phyloP scores from a whole-genome alignment of 2,113 vertebrate species.

The Phyllostomus discolor region DNA sequence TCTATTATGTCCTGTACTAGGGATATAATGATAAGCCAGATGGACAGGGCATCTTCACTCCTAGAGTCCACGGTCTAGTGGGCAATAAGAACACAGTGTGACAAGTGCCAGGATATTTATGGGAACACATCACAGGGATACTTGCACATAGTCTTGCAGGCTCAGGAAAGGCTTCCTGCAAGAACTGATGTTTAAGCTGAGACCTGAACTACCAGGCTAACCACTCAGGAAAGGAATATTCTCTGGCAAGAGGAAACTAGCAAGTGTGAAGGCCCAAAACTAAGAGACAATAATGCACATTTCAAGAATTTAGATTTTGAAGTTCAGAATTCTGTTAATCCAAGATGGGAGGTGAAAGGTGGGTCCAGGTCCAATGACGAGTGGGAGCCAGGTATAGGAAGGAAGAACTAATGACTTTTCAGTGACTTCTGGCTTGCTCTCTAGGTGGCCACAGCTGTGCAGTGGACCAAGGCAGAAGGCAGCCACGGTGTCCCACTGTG shows the following conservation, averaged over 20 bases:
- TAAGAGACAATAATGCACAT: background rate
- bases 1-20: background rate
- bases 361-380: background rate
- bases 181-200: background rate
- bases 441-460: slow-evolving; percentile 87
- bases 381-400: no score
- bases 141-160: background rate
- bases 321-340: background rate
- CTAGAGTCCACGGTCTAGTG: background rate
- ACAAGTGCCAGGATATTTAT: background rate
- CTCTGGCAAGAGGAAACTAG: background rate
- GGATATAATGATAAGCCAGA: background rate
- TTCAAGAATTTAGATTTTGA: background rate
- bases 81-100: background rate
- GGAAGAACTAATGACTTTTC: background rate
- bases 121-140: background rate
- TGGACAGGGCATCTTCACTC: background rate
- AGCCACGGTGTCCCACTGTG: slow-evolving; percentile 88
- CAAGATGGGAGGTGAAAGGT: background rate
- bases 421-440: background rate
- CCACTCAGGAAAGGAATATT: background rate
- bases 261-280: background rate
- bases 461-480: slow-evolving; percentile 90
- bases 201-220: background rate
- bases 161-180: background rate